These are phyloP conservation scores for Istiophorus platypterus DNA, from an alignment of 2,113 vertebrate genomes.

Conservation along the genomic window DNA sequence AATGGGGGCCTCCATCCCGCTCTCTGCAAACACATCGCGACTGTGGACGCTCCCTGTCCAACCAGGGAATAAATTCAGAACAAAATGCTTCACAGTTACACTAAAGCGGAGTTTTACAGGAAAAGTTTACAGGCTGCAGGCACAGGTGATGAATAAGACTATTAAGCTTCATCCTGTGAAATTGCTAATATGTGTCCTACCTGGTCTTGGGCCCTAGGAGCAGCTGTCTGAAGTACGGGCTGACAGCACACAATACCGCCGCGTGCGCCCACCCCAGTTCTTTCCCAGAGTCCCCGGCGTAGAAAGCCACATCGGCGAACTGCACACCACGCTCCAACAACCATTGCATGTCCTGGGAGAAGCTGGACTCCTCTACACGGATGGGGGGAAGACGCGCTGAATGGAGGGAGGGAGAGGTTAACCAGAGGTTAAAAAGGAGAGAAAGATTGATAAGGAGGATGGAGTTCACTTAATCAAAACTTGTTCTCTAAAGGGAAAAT, in stretches of 20 bases:
- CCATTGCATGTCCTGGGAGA: conserved; percentile 91
- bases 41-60: conserved; percentile 70
- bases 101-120: not conserved
- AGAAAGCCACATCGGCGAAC: conserved; percentile 94
- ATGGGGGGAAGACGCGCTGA: conserved; percentile 93
- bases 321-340: conserved; percentile 90
- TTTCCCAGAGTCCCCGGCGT: conserved; percentile 86
- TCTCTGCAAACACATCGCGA: conserved; percentile 83
- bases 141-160: conserved; percentile 17
- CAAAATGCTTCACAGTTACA: conserved; percentile 18
- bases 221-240: conserved; percentile 93
- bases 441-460: not conserved
- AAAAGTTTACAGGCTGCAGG: not conserved
- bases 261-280: conserved; percentile 91
- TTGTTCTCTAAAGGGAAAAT: not conserved
- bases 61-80: conserved; percentile 50
- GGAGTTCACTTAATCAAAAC: conserved; percentile 2
- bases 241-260: conserved; percentile 92
- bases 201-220: conserved; percentile 87
- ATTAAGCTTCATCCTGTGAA: not conserved
- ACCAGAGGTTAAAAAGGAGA: not conserved
- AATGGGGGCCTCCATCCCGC: conserved; percentile 79
- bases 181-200: conserved; percentile 48
- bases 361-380: conserved; percentile 91
- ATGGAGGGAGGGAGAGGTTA: not conserved